Conservation (phyloP, 2,888 invertebrate species). For the Morpho helenor region DNA sequence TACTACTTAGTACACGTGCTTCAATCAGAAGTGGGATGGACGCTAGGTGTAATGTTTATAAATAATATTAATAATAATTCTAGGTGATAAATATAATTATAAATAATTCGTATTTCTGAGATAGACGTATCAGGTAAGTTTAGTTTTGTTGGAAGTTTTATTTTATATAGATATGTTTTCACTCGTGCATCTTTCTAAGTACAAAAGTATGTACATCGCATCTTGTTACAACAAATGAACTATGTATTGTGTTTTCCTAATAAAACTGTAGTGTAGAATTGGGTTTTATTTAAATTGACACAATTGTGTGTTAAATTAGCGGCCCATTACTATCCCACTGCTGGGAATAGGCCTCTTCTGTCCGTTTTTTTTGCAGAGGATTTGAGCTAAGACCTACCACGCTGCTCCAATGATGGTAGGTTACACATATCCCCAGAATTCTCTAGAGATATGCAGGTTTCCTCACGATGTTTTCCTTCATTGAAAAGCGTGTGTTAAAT, state of each 20-base stretch:
- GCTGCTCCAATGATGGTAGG: too few species aligned
- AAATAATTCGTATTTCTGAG: slow-evolving; percentile 12
- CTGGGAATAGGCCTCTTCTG: too few species aligned
- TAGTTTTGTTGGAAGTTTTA: slow-evolving; percentile 16
- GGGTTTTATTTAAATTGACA: slow-evolving; percentile 45
- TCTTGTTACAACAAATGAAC: slow-evolving; percentile 67
- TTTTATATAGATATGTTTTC: slow-evolving; percentile 19
- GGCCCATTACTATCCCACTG: too few species aligned
- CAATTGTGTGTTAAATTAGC: too few species aligned
- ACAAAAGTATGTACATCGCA: slow-evolving; percentile 62
- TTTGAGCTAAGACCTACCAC: too few species aligned
- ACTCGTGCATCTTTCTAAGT: slow-evolving; percentile 57
- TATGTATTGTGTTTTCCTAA: slow-evolving; percentile 76
- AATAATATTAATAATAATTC: slow-evolving; percentile 1
- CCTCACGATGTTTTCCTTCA: too few species aligned
- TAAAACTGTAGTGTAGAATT: slow-evolving; percentile 62
- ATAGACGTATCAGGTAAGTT: slow-evolving; percentile 2
- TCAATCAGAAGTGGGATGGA: too few species aligned
- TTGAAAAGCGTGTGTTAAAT: too few species aligned
- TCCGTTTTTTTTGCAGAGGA: too few species aligned
- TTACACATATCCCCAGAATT: too few species aligned
- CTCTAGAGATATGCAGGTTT: too few species aligned
- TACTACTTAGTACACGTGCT: too few species aligned
- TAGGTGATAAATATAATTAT: slow-evolving; percentile 11
- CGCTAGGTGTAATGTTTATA: slow-evolving; percentile 5